phyloP scores from a whole-genome alignment of 2,797 vertebrate genomes.

The Cirrhinus molitorella region DNA sequence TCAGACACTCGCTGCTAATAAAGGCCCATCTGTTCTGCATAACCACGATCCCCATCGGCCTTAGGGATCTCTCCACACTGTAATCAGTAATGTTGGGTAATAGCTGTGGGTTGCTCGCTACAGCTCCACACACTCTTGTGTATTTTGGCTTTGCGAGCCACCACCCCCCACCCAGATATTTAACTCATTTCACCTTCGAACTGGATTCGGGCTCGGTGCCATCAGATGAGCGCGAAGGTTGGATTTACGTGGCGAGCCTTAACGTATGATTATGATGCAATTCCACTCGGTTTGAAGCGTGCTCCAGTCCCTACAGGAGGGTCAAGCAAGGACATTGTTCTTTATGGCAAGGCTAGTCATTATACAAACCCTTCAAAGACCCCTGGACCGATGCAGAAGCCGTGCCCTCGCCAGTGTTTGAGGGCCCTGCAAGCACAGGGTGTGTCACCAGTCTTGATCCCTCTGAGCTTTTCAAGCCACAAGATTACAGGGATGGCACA shows the following conservation, averaged over 20 bases:
- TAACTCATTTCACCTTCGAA: constrained; percentile 17
- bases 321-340: constrained; percentile 63
- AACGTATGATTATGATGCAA: constrained; percentile 56
- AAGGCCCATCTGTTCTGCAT: constrained; percentile 72
- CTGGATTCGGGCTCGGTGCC: constrained; percentile 11
- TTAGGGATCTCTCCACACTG: constrained; percentile 57
- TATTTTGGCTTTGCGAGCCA: constrained; percentile 64
- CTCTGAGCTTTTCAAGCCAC: constrained; percentile 67
- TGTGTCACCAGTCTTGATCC: constrained; percentile 74
- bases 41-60: constrained; percentile 65
- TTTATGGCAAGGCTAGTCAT: constrained; percentile 58
- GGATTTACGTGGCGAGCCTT: not conserved
- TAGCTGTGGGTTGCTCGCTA: constrained; percentile 64
- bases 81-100: constrained; percentile 66
- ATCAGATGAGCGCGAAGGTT: constrained; percentile 16
- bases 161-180: constrained; percentile 52
- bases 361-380: constrained; percentile 50
- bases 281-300: constrained; percentile 58
- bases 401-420: constrained; percentile 56
- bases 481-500: constrained; percentile 74
- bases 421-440: constrained; percentile 69
- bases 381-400: constrained; percentile 61
- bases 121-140: constrained; percentile 62
- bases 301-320: constrained; percentile 50
- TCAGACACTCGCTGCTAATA: constrained; percentile 64